Percentiles rank a stretch among this genome's conserved stretches.
Evolutionary conservation across 2,797 vertebrate genomes (phyloP).

Genomic region (Sebastes alutus): DNA sequence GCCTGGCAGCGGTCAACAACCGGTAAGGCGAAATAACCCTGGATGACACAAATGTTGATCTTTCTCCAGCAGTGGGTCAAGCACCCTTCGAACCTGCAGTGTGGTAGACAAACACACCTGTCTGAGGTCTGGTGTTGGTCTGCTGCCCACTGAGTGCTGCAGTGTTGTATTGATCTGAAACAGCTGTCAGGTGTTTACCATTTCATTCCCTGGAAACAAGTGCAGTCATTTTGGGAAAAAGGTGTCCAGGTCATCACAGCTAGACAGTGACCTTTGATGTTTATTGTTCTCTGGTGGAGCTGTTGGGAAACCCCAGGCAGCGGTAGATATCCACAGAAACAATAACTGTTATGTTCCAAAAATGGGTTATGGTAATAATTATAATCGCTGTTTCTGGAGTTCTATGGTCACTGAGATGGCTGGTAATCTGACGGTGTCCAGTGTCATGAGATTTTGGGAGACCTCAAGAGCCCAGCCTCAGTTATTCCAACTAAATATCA

Average conservation of each 20-base stretch:
- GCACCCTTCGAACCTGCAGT: not conserved
- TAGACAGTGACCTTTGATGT: slow-evolving; percentile 61
- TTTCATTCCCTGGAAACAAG: slow-evolving; percentile 29
- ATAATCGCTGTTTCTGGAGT: slow-evolving; percentile 32
- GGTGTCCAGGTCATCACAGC: not conserved
- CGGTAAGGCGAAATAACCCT: not conserved
- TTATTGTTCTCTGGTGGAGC: slow-evolving; percentile 42
- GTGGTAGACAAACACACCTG: slow-evolving; percentile 54
- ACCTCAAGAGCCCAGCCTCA: slow-evolving; percentile 6
- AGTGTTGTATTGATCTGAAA: slow-evolving; percentile 60
- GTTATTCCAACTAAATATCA: not conserved
- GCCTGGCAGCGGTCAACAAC: slow-evolving; percentile 1
- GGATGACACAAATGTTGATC: slow-evolving; percentile 30
- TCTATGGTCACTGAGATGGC: slow-evolving; percentile 22
- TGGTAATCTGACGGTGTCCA: slow-evolving; percentile 1
- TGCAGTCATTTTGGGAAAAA: slow-evolving; percentile 26
- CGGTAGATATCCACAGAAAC: slow-evolving; percentile 22
- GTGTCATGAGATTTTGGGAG: not conserved
- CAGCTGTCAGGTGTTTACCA: slow-evolving; percentile 69
- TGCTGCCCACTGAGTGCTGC: not conserved
- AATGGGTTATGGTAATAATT: slow-evolving; percentile 27
- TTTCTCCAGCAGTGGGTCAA: slow-evolving; percentile 16
- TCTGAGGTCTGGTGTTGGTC: slow-evolving; percentile 4
- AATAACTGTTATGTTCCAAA: slow-evolving; percentile 46
- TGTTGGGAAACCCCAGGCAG: not conserved